Base-by-base conservation (phyloP, 2,113 vertebrate genomes). In the Tetraodon nigroviridis region DNA sequence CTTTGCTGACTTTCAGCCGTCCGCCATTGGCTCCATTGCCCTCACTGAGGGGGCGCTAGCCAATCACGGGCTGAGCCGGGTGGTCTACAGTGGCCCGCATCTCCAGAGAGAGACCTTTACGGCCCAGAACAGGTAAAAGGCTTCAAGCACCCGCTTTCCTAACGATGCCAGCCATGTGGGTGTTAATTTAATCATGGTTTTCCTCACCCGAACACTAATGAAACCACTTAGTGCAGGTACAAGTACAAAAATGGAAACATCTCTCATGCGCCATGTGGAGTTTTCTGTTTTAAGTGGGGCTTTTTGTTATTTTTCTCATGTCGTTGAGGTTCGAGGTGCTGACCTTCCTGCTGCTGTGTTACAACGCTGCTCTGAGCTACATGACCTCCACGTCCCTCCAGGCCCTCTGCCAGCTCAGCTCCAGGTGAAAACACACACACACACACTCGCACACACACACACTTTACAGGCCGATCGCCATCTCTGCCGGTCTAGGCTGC, bases 41-140 rank as follows among this genome's bases (percentile, higher is more conserved):
- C 91, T 98, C 48, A 98, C 95, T 0, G 97, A 99, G 85, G 96
- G 95, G 44, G 95, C 97, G 58, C 82, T 99, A 50, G 95, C 95
- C 1, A 95, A 96, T 82, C 97, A 98, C 6, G 97, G 95, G 18
- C 90, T 98, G 70, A 93, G 92, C 71, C 93, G 90, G 78, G 95
- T 99, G 46, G 92, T 97, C 50, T 98, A 97, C 88, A 97, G 94
- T 17, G 97, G 97, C 68, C 96, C 96, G 61, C 93, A 97, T 84
- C 93, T 94, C 62, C 97, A 99, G 80, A 93, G 97, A 71, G 97
- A 99, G 85, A 98, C 91, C 78, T 90, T 99, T 59, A 98, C 95
- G 20, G 97, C 96, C 55, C 97, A 99, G 79, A 98, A 99, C 89
- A 93, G 95, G 97, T 98, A 61, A 48, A 7, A 12, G 32, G 11